Percentiles rank a stretch among this genome's conserved stretches.
These are phyloP conservation scores for Drymonia ruficornis DNA, from an alignment of 2,888 invertebrate genomes.

Conservation along the genomic window DNA sequence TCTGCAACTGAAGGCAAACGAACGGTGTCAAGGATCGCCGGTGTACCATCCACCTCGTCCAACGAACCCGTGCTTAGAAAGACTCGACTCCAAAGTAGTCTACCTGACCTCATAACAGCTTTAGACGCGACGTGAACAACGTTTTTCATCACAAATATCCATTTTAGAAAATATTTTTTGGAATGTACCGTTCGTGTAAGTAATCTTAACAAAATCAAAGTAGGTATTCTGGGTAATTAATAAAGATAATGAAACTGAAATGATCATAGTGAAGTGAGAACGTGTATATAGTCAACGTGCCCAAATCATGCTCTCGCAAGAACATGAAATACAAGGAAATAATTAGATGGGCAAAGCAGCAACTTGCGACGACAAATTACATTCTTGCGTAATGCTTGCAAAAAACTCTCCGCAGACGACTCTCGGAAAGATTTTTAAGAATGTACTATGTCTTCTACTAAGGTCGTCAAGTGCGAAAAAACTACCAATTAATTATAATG, in stretches of 20 bases:
- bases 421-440: not conserved
- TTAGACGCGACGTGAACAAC: conserved; percentile 25
- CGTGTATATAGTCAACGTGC: no score
- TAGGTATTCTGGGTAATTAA: no score
- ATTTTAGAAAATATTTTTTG: not conserved
- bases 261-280: no score
- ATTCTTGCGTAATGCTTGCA: conserved; percentile 1
- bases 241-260: no score
- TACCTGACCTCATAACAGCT: conserved; percentile 49
- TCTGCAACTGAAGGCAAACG: conserved; percentile 23
- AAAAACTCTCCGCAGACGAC: not conserved
- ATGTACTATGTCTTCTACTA: not conserved
- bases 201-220: no score
- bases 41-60: conserved; percentile 43
- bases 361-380: not conserved
- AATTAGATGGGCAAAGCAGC: no score
- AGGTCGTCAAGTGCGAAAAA: not conserved
- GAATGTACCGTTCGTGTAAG: no score
- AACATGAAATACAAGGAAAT: conserved; percentile 8
- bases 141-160: conserved; percentile 7
- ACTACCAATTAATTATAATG: not conserved
- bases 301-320: not conserved
- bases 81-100: conserved; percentile 45
- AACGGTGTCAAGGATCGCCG: conserved; percentile 67
- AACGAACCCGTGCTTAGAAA: conserved; percentile 43